A percentile compares a stretch with the other conserved stretches of the same genome.
These are phyloP conservation scores for Phortica variegata DNA, from an alignment of 1,140 invertebrate species.

Conservation along the genomic window DNA sequence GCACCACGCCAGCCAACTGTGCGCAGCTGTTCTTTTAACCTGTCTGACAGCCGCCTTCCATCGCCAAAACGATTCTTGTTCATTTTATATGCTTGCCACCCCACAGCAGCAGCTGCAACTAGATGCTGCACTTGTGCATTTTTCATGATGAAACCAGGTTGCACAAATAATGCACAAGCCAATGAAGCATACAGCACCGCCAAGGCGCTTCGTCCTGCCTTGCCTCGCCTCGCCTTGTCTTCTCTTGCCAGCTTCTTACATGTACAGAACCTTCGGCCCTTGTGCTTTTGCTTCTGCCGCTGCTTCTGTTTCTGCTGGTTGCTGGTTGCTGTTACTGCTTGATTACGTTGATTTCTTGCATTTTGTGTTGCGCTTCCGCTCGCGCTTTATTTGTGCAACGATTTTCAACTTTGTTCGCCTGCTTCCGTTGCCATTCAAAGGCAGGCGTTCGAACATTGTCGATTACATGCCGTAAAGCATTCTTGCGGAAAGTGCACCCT, in stretches of 20 bases:
- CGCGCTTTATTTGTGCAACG: conserved; percentile 26
- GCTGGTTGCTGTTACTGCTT: too few relatives aligned
- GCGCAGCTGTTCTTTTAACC: not conserved
- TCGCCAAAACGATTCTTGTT: not conserved
- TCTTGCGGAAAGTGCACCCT: conserved; percentile 16
- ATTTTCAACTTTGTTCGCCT: conserved; percentile 44
- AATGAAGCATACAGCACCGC: conserved; percentile 43
- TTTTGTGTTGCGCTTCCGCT: too few relatives aligned
- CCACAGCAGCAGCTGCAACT: conserved; percentile 25
- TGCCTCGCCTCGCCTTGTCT: too few relatives aligned
- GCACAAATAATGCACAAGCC: conserved; percentile 52
- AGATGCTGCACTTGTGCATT: conserved; percentile 34
- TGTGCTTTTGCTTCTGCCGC: too few relatives aligned
- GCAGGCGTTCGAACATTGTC: conserved; percentile 1
- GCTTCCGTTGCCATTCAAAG: conserved; percentile 14
- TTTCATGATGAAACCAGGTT: conserved; percentile 50
- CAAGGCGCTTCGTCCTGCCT: too few relatives aligned
- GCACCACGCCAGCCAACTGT: not conserved
- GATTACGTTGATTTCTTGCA: too few relatives aligned
- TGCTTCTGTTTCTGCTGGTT: too few relatives aligned
- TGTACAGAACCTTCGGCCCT: too few relatives aligned
- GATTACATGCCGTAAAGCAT: too few relatives aligned
- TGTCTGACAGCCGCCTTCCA: conserved; percentile 2
- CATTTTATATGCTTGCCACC: not conserved
- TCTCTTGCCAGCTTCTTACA: too few relatives aligned